A percentile compares a stretch with the other conserved stretches of the same genome.
Evolutionary conservation across 2,797 vertebrate species (phyloP).

Genomic region (Acestrorhynchus altus): DNA sequence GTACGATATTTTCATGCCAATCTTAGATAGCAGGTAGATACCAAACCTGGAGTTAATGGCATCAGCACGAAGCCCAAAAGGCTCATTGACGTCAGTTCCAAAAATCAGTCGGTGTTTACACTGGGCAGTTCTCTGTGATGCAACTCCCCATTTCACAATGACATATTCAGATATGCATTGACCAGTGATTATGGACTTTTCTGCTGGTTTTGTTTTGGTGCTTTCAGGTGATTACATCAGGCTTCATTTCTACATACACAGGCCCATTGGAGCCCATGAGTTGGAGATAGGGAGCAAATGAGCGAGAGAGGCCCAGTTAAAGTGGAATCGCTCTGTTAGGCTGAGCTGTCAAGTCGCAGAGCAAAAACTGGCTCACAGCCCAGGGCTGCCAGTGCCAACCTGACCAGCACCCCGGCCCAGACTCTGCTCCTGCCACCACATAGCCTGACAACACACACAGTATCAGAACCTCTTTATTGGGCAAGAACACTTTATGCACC

Average conservation of each 20-base stretch:
- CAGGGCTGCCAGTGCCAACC: conserved; percentile 43
- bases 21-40: background rate
- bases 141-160: background rate
- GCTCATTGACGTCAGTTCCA: background rate
- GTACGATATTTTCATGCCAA: background rate
- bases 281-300: background rate
- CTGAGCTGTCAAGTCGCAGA: conserved; percentile 50
- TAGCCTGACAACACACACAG: conserved; percentile 28
- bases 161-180: conserved; percentile 13
- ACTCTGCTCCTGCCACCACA: conserved; percentile 20
- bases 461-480: background rate
- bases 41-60: background rate
- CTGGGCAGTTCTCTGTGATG: background rate
- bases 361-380: conserved; percentile 49
- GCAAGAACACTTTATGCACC: background rate
- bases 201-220: conserved; percentile 2
- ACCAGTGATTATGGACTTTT: conserved; percentile 5
- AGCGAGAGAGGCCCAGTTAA: background rate
- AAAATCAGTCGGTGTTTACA: conserved; percentile 1
- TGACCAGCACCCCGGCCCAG: conserved; percentile 20
- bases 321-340: conserved; percentile 29
- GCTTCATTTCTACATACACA: conserved; percentile 16
- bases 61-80: background rate
- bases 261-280: background rate
- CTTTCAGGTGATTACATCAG: conserved; percentile 13